phyloP scores from a whole-genome alignment of 2,113 vertebrate species.

The Alosa alosa region DNA sequence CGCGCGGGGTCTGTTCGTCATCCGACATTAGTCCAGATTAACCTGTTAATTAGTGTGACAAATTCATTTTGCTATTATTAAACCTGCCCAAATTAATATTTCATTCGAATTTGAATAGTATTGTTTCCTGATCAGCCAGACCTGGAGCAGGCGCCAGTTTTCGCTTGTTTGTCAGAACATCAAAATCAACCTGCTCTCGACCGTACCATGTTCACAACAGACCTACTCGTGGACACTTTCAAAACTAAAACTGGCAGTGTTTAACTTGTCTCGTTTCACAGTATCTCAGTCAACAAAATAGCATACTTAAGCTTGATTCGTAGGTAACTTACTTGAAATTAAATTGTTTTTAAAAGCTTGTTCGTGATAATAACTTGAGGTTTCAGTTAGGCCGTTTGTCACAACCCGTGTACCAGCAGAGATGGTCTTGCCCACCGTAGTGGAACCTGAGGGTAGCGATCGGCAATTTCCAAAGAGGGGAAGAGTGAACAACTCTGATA shows the following conservation, averaged over 20 bases:
- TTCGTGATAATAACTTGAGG: neutral
- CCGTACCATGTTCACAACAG: constrained; percentile 59
- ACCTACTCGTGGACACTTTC: neutral
- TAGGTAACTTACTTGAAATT: neutral
- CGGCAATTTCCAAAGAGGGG: constrained; percentile 32
- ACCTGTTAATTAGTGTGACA: neutral
- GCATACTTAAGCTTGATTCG: neutral
- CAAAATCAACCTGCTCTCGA: constrained; percentile 72
- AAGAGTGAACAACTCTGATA: constrained; percentile 3
- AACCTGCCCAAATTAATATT: neutral
- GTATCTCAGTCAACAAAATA: neutral
- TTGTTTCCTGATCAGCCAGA: neutral
- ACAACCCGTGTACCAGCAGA: neutral
- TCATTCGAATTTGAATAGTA: neutral
- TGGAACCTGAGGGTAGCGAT: constrained; percentile 69
- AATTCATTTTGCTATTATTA: neutral
- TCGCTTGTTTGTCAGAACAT: neutral
- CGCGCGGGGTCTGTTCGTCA: neutral
- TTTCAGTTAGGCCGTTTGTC: neutral
- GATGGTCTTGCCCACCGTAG: constrained; percentile 76
- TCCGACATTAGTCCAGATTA: neutral
- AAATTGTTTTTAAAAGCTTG: neutral
- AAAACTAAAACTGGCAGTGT: neutral
- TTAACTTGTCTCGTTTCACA: neutral
- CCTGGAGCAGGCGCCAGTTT: neutral